Conservation (phyloP, 2,888 invertebrate genomes). For the Noctuana brunneofusca region DNA sequence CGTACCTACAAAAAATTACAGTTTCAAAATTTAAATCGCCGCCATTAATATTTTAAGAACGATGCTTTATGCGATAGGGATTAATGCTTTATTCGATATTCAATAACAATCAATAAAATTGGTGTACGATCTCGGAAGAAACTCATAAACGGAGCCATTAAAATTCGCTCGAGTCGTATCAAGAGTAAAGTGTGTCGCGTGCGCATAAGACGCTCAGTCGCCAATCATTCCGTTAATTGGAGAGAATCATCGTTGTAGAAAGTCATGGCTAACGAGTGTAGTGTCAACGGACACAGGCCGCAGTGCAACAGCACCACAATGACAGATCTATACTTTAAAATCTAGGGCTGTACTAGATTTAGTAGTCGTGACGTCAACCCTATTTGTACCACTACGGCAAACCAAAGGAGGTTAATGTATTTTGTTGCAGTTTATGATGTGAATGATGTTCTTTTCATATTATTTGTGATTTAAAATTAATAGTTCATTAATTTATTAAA, state of each 20-base stretch:
- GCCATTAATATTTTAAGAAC: slow-evolving; percentile 16
- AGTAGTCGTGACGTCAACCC: too few species aligned
- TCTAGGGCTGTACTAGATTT: neutral
- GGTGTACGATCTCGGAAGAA: slow-evolving; percentile 28
- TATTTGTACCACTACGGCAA: too few species aligned
- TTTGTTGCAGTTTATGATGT: too few species aligned
- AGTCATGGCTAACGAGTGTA: slow-evolving; percentile 52
- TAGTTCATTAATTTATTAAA: too few species aligned
- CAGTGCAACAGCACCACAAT: slow-evolving; percentile 20
- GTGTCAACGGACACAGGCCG: slow-evolving; percentile 68
- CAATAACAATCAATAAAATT: slow-evolving; percentile 17
- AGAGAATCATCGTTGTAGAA: slow-evolving; percentile 80
- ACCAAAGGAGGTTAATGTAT: too few species aligned
- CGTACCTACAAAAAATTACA: neutral
- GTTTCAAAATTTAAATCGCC: neutral
- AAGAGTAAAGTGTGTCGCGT: slow-evolving; percentile 77
- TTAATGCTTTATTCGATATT: slow-evolving; percentile 16
- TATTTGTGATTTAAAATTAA: too few species aligned
- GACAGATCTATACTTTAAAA: slow-evolving; percentile 29
- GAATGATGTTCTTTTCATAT: too few species aligned
- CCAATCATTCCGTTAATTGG: slow-evolving; percentile 82
- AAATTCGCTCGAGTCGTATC: slow-evolving; percentile 55
- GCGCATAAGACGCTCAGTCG: slow-evolving; percentile 61
- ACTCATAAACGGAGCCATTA: slow-evolving; percentile 24
- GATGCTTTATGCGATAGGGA: slow-evolving; percentile 6